These are phyloP conservation scores for Cryptophagus acutangulus DNA, from an alignment of 2,888 invertebrate species.

Conservation along the genomic window DNA sequence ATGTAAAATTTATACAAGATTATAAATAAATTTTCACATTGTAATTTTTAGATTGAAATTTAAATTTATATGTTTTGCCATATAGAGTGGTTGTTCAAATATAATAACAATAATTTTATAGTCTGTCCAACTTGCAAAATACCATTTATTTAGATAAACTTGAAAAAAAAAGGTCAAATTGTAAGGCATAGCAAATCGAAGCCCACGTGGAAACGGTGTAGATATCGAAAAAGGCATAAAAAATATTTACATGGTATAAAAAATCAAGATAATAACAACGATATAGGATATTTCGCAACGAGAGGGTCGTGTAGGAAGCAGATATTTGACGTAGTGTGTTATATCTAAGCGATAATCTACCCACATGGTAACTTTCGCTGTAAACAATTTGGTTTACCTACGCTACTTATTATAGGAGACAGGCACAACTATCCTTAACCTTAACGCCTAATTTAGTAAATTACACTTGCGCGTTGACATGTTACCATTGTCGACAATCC, in stretches of 20 bases:
- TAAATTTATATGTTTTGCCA: conserved; percentile 5
- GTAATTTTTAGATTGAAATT: conserved; percentile 1
- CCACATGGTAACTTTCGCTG: conserved; percentile 30
- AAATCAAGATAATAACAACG: conserved; percentile 28
- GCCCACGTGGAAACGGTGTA: too few species aligned
- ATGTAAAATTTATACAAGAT: too few species aligned
- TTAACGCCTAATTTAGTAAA: conserved; percentile 25
- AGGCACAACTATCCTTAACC: conserved; percentile 24
- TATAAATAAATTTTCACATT: not conserved
- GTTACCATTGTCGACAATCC: conserved; percentile 10
- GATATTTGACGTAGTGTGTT: conserved; percentile 29
- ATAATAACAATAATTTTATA: conserved; percentile 13
- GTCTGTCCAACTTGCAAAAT: conserved; percentile 9
- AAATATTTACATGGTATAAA: conserved; percentile 23
- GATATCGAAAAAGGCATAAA: conserved; percentile 24
- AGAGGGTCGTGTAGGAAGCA: conserved; percentile 31
- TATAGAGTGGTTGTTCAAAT: conserved; percentile 5
- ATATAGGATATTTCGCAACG: conserved; percentile 31
- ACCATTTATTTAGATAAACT: conserved; percentile 8
- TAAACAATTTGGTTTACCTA: conserved; percentile 30
- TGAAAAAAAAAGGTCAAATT: conserved; percentile 17
- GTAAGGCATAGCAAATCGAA: conserved; percentile 13
- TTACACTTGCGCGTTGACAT: conserved; percentile 20
- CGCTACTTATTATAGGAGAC: conserved; percentile 20
- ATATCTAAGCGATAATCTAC: conserved; percentile 29